Evolutionary conservation across 2,797 vertebrate species (phyloP).

Genomic region (Rhinella marina): DNA sequence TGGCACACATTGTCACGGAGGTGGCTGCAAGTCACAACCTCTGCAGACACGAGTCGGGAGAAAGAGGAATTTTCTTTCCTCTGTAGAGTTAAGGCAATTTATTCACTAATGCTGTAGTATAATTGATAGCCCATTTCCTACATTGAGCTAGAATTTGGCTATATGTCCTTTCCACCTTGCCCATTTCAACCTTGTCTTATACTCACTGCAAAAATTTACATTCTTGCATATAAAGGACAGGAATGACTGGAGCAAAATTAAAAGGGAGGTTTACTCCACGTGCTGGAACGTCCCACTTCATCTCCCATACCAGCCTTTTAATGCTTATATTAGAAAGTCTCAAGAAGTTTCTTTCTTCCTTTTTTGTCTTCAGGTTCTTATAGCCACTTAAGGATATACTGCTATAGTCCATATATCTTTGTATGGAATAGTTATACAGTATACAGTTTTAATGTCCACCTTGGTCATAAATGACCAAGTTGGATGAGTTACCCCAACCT

Average conservation of each 20-base stretch:
- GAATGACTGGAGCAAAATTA: background rate
- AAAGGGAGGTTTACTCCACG: background rate
- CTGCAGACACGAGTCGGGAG: constrained; percentile 29
- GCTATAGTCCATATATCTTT: too few relatives aligned
- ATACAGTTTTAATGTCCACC: too few relatives aligned
- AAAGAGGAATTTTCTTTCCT: background rate
- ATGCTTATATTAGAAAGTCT: too few relatives aligned
- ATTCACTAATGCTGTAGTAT: background rate
- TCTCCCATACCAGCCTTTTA: background rate
- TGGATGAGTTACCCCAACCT: too few relatives aligned
- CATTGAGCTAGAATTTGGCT: background rate
- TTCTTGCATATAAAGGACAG: background rate
- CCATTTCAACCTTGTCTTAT: background rate
- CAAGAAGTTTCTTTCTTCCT: background rate
- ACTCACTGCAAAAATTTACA: background rate
- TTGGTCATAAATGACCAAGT: too few relatives aligned
- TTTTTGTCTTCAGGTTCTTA: background rate
- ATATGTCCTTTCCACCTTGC: background rate
- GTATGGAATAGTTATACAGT: too few relatives aligned
- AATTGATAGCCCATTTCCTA: background rate
- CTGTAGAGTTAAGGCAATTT: constrained; percentile 16
- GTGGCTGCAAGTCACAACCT: constrained; percentile 37
- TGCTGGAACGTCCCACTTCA: background rate
- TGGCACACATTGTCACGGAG: constrained; percentile 32
- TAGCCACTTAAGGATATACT: too few relatives aligned